These are phyloP conservation scores for Arvicanthis niloticus DNA, from an alignment of 2,113 vertebrate genomes.

Conservation along the genomic window DNA sequence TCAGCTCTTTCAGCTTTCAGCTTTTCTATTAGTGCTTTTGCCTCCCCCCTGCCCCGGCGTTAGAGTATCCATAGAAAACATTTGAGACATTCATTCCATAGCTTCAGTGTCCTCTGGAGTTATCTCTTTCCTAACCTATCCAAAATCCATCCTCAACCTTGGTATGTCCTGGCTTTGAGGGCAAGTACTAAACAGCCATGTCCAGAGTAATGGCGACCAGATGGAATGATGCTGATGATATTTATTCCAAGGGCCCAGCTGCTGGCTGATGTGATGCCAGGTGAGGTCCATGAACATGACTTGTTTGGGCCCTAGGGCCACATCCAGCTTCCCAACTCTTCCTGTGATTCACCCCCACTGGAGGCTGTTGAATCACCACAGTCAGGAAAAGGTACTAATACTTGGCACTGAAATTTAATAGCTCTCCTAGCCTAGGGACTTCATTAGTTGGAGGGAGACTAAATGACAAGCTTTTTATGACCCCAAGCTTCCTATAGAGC, in stretches of 20 bases:
- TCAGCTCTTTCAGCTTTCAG: conserved; percentile 31
- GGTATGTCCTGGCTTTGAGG: neutral
- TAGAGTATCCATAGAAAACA: conserved; percentile 15
- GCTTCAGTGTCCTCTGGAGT: neutral
- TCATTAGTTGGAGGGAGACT: conserved; percentile 60
- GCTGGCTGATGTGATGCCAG: conserved; percentile 41
- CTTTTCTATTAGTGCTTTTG: conserved; percentile 32
- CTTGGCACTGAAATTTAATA: conserved; percentile 72
- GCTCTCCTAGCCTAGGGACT: conserved; percentile 40
- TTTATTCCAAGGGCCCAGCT: conserved; percentile 4
- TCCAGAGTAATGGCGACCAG: conserved; percentile 1
- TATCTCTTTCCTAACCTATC: conserved; percentile 25
- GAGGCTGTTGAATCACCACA: conserved; percentile 66
- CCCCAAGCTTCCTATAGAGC: conserved; percentile 43
- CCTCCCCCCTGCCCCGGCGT: conserved; percentile 1
- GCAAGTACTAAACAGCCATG: neutral
- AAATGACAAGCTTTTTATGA: conserved; percentile 51
- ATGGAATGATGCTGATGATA: neutral
- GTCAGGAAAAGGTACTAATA: conserved; percentile 66
- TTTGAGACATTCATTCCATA: conserved; percentile 10
- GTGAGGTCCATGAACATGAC: conserved; percentile 51
- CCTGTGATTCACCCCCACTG: conserved; percentile 76
- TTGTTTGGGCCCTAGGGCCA: conserved; percentile 49
- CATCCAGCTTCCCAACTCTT: conserved; percentile 65
- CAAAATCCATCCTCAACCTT: neutral